These are phyloP conservation scores for Panopea generosa DNA, from an alignment of 2,888 invertebrate species.

Conservation along the genomic window DNA sequence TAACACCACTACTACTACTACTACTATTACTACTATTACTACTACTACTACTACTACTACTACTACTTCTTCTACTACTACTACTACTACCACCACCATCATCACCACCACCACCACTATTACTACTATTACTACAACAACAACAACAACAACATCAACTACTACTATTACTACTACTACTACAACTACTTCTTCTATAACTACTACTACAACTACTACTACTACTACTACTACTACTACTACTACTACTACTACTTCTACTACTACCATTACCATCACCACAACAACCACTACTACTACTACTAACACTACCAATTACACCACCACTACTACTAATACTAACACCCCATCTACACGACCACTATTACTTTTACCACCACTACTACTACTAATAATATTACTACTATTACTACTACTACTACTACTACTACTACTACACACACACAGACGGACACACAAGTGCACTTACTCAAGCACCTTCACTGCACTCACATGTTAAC, in stretches of 20 bases:
- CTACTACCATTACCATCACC: slow-evolving; percentile 5
- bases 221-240: slow-evolving; percentile 12
- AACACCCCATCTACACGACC: too few species aligned
- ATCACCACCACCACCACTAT: slow-evolving; percentile 2
- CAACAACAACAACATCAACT: slow-evolving; percentile 1
- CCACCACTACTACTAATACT: too few species aligned
- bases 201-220: slow-evolving; percentile 10
- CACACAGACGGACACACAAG: too few species aligned
- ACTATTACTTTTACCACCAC: too few species aligned
- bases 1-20: slow-evolving; percentile 12
- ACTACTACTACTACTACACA: slow-evolving; percentile 11
- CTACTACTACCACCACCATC: slow-evolving; percentile 5
- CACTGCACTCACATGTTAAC: too few species aligned
- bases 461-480: too few species aligned
- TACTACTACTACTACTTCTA: slow-evolving; percentile 10
- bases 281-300: too few species aligned
- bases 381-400: too few species aligned
- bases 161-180: slow-evolving; percentile 11
- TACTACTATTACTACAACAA: slow-evolving; percentile 8
- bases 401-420: slow-evolving; percentile 12
- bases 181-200: slow-evolving; percentile 5
- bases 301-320: too few species aligned
- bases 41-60: slow-evolving; percentile 12
- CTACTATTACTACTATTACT: slow-evolving; percentile 9
- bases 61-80: slow-evolving; percentile 9